A percentile compares a stretch with the other conserved stretches of the same genome.
phyloP scores from a whole-genome alignment of 1,140 invertebrate genomes.

The Micrasema longulum region DNA sequence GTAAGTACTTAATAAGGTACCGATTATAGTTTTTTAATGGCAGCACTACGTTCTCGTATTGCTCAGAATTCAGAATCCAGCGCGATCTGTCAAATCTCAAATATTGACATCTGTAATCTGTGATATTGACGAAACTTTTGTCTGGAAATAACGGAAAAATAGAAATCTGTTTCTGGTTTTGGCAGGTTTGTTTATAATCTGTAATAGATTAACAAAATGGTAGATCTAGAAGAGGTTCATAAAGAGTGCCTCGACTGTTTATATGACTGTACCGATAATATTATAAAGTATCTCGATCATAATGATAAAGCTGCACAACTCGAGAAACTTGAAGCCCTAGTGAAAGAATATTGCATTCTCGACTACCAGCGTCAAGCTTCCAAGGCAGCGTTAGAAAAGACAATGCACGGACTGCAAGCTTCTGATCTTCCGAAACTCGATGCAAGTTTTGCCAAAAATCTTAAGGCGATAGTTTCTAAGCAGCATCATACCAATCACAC shows the following conservation, averaged over 20 bases:
- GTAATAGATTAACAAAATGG: not conserved
- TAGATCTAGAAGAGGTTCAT: constrained; percentile 4
- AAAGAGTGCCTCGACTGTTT: constrained; percentile 21
- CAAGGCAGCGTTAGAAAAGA: constrained; percentile 7
- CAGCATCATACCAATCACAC: not conserved
- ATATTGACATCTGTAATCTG: too few relatives aligned
- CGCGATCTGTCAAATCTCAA: too few relatives aligned
- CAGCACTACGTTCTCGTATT: too few relatives aligned
- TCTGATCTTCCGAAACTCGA: constrained; percentile 3
- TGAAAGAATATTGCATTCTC: constrained; percentile 24
- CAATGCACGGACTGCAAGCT: not conserved
- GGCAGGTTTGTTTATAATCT: too few relatives aligned
- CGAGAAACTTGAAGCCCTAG: constrained; percentile 2
- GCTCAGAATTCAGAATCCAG: too few relatives aligned
- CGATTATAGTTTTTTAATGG: too few relatives aligned
- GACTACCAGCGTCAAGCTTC: constrained; percentile 15
- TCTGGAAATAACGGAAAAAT: not conserved
- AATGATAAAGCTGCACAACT: constrained; percentile 11
- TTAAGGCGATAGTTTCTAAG: constrained; percentile 5
- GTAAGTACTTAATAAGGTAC: too few relatives aligned
- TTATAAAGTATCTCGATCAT: constrained; percentile 6
- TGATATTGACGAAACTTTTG: too few relatives aligned
- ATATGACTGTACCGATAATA: constrained; percentile 18
- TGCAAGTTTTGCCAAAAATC: constrained; percentile 8
- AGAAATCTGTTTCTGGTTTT: not conserved